phyloP scores from a whole-genome alignment of 2,797 vertebrate species.

The Cryptoblepharus egeriae region DNA sequence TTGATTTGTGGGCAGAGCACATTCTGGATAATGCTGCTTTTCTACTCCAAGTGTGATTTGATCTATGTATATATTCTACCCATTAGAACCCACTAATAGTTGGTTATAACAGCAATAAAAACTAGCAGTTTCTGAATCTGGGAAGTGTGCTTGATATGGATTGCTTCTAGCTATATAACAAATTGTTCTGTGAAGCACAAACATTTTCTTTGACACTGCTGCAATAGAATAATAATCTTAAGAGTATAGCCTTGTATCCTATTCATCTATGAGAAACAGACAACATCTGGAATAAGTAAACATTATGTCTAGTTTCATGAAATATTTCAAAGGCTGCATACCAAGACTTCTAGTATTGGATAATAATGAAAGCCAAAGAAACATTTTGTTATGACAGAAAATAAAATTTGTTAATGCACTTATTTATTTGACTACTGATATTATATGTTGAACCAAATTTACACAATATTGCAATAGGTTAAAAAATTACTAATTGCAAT shows the following conservation, averaged over 20 bases:
- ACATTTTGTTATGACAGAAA: slow-evolving; percentile 61
- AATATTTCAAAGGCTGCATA: slow-evolving; percentile 53
- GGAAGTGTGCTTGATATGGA: not conserved
- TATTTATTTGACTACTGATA: slow-evolving; percentile 49
- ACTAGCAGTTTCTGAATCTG: not conserved
- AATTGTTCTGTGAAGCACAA: slow-evolving; percentile 8
- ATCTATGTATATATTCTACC: not conserved
- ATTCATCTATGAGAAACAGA: slow-evolving; percentile 50
- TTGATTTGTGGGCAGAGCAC: not conserved
- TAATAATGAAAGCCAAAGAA: slow-evolving; percentile 63
- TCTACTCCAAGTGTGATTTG: slow-evolving; percentile 1
- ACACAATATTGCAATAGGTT: slow-evolving; percentile 52
- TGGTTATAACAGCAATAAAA: slow-evolving; percentile 8
- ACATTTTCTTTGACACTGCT: slow-evolving; percentile 29
- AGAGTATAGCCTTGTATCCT: slow-evolving; percentile 37
- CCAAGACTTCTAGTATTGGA: slow-evolving; percentile 55
- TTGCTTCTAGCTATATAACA: not conserved
- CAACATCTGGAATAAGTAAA: slow-evolving; percentile 75
- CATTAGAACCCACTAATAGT: not conserved
- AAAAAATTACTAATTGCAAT: slow-evolving; percentile 30
- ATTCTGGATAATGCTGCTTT: not conserved
- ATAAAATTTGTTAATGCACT: slow-evolving; percentile 39
- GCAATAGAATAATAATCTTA: slow-evolving; percentile 52
- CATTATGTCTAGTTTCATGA: slow-evolving; percentile 59
- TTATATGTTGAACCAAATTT: slow-evolving; percentile 43